A percentile compares a stretch with the other conserved stretches of the same genome.
Evolutionary conservation across 2,113 vertebrate genomes (phyloP).

Genomic region (Sterrhoptilus dennistouni): DNA sequence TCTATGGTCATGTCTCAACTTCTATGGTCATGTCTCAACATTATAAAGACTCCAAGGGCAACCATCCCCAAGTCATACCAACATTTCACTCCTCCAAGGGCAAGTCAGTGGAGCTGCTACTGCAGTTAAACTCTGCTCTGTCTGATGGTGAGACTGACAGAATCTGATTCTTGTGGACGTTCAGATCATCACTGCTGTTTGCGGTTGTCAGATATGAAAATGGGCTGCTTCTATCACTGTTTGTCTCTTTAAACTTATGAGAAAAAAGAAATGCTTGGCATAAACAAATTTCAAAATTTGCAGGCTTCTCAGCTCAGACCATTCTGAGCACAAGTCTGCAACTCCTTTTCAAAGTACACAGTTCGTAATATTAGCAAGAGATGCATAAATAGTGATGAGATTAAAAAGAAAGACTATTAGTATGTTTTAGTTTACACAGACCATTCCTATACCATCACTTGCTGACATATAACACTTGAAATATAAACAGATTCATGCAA

Average conservation of each 20-base stretch:
- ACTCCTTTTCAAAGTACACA: background rate
- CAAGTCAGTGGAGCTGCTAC: background rate
- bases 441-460: background rate
- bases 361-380: background rate
- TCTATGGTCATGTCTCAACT: background rate
- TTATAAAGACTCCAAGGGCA: background rate
- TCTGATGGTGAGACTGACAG: background rate
- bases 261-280: background rate
- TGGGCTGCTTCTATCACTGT: background rate
- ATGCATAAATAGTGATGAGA: conserved; percentile 12
- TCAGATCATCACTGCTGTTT: background rate
- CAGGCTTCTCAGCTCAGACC: background rate
- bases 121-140: background rate
- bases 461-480: conserved; percentile 29
- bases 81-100: background rate
- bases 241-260: background rate
- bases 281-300: background rate
- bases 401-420: background rate
- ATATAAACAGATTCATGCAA: conserved; percentile 61
- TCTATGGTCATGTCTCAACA: background rate
- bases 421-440: conserved; percentile 8
- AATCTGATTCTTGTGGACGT: background rate
- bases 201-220: accelerated
- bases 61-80: background rate
- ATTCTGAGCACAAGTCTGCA: background rate